Conservation (phyloP, 2,113 vertebrate species). For the Lanius collurio region DNA sequence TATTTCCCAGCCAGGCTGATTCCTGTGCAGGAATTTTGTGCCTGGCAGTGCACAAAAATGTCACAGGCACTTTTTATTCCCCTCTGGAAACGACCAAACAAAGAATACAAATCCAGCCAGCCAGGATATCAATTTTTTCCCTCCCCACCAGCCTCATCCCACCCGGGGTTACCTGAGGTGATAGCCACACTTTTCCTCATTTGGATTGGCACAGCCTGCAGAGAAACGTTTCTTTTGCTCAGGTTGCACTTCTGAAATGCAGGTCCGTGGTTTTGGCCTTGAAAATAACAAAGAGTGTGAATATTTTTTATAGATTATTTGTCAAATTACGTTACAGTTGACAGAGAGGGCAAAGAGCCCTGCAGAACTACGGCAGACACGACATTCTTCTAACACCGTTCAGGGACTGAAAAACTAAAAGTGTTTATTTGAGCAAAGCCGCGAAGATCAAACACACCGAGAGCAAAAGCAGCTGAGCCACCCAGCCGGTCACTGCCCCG, state of each 20-base stretch:
- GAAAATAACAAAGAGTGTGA: not conserved
- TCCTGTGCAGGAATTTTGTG: not conserved
- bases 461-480: not conserved
- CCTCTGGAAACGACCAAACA: not conserved
- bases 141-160: not conserved
- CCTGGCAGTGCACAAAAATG: not conserved
- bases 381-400: not conserved
- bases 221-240: slow-evolving; percentile 44
- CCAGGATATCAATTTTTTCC: not conserved
- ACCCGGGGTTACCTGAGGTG: slow-evolving; percentile 48
- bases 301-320: not conserved
- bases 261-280: not conserved
- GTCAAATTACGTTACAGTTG: not conserved
- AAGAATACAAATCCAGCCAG: not conserved
- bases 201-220: not conserved
- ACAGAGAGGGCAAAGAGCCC: not conserved
- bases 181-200: not conserved
- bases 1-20: not conserved
- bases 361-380: not conserved
- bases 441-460: not conserved
- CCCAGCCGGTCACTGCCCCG: not conserved
- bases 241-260: slow-evolving; percentile 23
- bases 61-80: not conserved
- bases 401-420: not conserved
- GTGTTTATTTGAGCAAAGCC: not conserved